Base-by-base conservation (phyloP, 2,888 invertebrate species). In the Nematopogon swammerdamellus region DNA sequence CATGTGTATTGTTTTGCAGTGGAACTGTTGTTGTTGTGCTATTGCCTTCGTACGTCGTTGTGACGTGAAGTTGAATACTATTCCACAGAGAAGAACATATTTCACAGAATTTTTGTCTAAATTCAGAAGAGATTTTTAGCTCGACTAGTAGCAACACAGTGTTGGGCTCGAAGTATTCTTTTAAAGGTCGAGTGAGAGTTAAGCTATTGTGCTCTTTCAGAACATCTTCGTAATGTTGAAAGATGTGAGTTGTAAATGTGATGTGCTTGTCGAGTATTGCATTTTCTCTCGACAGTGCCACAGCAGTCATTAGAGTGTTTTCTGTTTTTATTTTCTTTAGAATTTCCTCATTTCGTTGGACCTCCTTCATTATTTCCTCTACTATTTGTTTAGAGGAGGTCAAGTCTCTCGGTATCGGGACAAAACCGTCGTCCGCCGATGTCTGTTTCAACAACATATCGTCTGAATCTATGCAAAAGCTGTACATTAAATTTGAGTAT, bases 231-330 rank as follows among this genome's bases (percentile, higher is more conserved):
- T 71, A 75, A 30, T 54, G 64, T 49, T 72, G 68, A 57, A 63
- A 71, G 5, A 73, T 61, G 25, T 53, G 52, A 1, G 67, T 54
- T 25, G 55, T 60, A 45, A 59, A 59, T 1, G 57, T 46, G 48
- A 77, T 59, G 6, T 70, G 53, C 44, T 56, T 61, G 36, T 67
- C 59, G 61, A 76, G 63, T 5, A 77, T 54, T 46, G 75, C 71
- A 53, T 63, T 65, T 49, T 72, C 63, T 18, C 67, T 70, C 1
- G 72, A 64, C 29, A 77, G 57, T 1, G 77, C 64, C 29, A 76
- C 54, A 8, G 69, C 64, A 30, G 68, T 66, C 1, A 74, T 60
- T 49, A 67, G 68, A 47, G 63, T 59, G 3, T 62, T 63, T 57
- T 75, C 75, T 49, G 60, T 57, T 29, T 56, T 60, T 2, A 70